Evolutionary conservation across 1,140 invertebrate genomes (phyloP).

Genomic region (Bombyx mandarina): DNA sequence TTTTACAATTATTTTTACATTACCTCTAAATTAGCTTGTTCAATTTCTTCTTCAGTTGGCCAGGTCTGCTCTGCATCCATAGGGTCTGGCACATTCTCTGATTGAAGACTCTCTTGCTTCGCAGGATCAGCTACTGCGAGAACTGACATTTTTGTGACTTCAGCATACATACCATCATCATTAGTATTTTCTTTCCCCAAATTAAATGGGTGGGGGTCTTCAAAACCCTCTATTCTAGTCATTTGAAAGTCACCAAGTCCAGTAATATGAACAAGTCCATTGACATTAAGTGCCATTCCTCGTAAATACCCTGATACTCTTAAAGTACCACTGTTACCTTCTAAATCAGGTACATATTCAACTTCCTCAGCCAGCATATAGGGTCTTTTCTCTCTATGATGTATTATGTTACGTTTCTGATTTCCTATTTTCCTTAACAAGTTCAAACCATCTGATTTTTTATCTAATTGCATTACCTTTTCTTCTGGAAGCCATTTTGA

Average conservation of each 20-base stretch:
- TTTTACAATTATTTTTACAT: constrained; percentile 16
- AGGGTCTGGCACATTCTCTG: constrained; percentile 87
- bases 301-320: constrained; percentile 89
- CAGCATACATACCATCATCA: constrained; percentile 47
- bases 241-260: constrained; percentile 95
- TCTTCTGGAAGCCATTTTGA: constrained; percentile 86
- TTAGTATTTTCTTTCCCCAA: constrained; percentile 60
- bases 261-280: constrained; percentile 90
- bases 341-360: constrained; percentile 75
- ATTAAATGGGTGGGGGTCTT: constrained; percentile 83
- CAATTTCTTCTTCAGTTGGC: constrained; percentile 93
- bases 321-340: constrained; percentile 78
- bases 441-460: constrained; percentile 82
- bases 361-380: constrained; percentile 87
- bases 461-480: constrained; percentile 85
- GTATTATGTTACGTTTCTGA: constrained; percentile 83
- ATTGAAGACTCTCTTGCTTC: constrained; percentile 82
- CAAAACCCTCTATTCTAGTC: constrained; percentile 80
- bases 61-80: constrained; percentile 98
- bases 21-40: constrained; percentile 76
- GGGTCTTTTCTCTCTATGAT: constrained; percentile 83
- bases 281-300: constrained; percentile 86
- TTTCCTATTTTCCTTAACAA: constrained; percentile 84
- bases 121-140: constrained; percentile 77
- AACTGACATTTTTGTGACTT: constrained; percentile 61